Evolutionary conservation across 2,888 invertebrate species (phyloP).

Genomic region (Tineola bisselliella): DNA sequence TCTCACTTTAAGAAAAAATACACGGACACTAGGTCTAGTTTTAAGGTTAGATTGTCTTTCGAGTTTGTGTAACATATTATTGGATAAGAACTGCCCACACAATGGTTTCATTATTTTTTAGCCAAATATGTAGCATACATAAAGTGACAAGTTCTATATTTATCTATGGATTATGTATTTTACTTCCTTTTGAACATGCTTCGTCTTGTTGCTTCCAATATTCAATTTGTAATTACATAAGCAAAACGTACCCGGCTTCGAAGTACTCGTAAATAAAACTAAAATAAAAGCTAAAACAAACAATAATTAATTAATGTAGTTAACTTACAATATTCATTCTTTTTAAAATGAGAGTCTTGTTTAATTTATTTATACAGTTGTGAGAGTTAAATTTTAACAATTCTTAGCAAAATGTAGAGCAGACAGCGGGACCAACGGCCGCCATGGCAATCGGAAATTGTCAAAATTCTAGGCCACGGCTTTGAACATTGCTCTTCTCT

Average conservation of each 20-base stretch:
- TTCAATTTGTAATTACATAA: too few species aligned
- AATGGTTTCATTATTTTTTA: too few species aligned
- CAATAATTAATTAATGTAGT: too few species aligned
- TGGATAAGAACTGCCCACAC: not conserved
- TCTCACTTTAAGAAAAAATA: constrained; percentile 1
- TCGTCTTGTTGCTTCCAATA: too few species aligned
- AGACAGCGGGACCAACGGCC: constrained; percentile 16
- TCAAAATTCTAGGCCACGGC: constrained; percentile 54
- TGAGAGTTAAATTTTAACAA: not conserved
- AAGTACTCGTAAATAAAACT: too few species aligned
- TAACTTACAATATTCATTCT: not conserved
- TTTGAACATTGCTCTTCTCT: not conserved
- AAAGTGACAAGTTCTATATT: too few species aligned
- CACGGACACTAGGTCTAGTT: not conserved
- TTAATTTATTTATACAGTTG: not conserved
- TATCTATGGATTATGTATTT: too few species aligned
- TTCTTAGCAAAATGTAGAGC: not conserved
- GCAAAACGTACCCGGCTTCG: too few species aligned
- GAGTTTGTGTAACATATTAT: not conserved
- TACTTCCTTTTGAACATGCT: too few species aligned
- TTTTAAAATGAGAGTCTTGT: not conserved
- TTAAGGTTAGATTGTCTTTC: not conserved
- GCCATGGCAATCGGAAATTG: constrained; percentile 55
- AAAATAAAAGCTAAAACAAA: too few species aligned
- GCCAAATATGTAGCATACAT: too few species aligned